Percentiles rank a stretch among this genome's conserved stretches.
phyloP scores from a whole-genome alignment of 2,797 vertebrate species.

The Hemibagrus guttatus region DNA sequence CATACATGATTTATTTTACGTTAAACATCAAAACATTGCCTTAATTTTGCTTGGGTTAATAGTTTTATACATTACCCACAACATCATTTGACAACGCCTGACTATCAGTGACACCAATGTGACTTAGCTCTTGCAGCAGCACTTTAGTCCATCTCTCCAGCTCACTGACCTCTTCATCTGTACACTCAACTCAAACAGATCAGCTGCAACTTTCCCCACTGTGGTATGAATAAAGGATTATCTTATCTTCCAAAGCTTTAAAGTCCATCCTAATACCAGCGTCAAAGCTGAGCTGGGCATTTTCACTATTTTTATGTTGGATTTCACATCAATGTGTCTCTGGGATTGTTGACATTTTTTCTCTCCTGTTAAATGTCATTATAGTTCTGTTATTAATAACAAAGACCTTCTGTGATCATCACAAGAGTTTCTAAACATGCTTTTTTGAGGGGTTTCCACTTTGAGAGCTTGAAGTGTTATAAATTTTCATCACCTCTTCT shows the following conservation, averaged over 20 bases:
- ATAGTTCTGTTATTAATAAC: not conserved
- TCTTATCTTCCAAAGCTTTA: no score
- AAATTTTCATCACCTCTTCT: slow-evolving; percentile 66
- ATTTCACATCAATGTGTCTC: not conserved
- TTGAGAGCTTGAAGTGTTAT: slow-evolving; percentile 75
- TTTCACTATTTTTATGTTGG: not conserved
- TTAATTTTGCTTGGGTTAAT: not conserved
- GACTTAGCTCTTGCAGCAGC: not conserved
- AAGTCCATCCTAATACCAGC: not conserved
- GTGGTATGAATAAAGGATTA: no score
- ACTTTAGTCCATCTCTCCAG: not conserved
- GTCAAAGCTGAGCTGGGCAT: not conserved
- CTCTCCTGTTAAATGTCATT: not conserved
- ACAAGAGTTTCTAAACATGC: not conserved
- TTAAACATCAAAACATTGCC: not conserved
- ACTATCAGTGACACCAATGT: not conserved
- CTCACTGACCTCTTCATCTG: not conserved
- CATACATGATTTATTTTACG: not conserved
- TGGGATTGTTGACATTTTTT: not conserved
- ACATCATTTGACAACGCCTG: not conserved
- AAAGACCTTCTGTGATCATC: not conserved
- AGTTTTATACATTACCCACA: not conserved
- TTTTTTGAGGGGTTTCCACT: not conserved
- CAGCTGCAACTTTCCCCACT: not conserved
- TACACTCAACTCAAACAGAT: not conserved